Evolutionary conservation across 2,888 invertebrate species (phyloP), one percentile per base, ranked within the genome.

Genomic region (Melieria omissa): DNA sequence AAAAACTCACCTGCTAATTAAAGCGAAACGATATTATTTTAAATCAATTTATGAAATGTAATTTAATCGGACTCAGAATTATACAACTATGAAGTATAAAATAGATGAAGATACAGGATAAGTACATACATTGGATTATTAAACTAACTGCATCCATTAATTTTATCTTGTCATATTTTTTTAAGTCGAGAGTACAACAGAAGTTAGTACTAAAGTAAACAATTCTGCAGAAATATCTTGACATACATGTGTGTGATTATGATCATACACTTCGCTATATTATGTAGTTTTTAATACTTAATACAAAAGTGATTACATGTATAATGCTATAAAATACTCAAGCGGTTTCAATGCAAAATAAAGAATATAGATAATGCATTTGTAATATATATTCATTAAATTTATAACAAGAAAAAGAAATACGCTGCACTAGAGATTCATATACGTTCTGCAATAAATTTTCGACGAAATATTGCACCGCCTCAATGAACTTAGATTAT

Each of bases 101-200:
- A 61, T 42, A 61, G 41, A 61, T 44, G 14, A 63, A 47, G 47
- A 46, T 63, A 47, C 14, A 63, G 57, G 29, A 57, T 57, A 57
- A 57, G 57, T 63, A 63, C 46, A 14, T 63, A 63, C 49, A 63
- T 63, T 63, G 63, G 49, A 63, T 47, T 63, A 57, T 57, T 57
- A 14, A 57, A 57, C 29, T 16, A 57, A 16, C 14, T 57, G 16
- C 16, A 14, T 57, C 57, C 16, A 57, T 57, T 1, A 16, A 14
- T 52, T 52, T 0, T 52, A 52, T 52, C 52, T 52, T 52, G 14
- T n/a, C 12, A n/a, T 52, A n/a, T 52, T n/a, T 52, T 4, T 14
- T n/a, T 52, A n/a, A n/a, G 52, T 9, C 52, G 14, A 52, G 14
- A 29, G 29, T 29, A 29, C 29, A 29, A 29, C 29, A 29, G 29